Percentiles rank a stretch among this genome's conserved stretches.
Evolutionary conservation across 2,797 vertebrate genomes (phyloP).

Genomic region (Lutjanus argentimaculatus): DNA sequence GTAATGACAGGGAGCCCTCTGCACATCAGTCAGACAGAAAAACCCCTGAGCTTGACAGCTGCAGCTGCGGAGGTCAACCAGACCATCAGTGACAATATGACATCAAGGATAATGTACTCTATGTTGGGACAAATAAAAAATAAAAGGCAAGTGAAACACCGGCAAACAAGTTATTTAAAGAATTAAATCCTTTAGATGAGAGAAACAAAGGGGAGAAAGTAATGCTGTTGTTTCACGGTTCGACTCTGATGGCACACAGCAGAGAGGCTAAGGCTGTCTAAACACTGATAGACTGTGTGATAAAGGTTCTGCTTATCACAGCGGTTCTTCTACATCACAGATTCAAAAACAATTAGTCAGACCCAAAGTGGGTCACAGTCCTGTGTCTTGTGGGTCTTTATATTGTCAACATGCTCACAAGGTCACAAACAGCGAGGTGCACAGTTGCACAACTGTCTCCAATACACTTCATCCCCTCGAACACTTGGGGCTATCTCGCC

Average conservation of each 20-base stretch:
- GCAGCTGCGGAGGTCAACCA: conserved; percentile 35
- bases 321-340: conserved; percentile 58
- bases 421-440: conserved; percentile 7
- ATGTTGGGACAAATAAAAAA: conserved; percentile 14
- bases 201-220: conserved; percentile 24
- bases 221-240: conserved; percentile 26
- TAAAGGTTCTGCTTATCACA: conserved; percentile 61
- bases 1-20: conserved; percentile 54
- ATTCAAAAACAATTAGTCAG: conserved; percentile 49
- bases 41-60: conserved; percentile 34
- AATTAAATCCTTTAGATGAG: conserved; percentile 7
- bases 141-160: conserved; percentile 3
- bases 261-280: conserved; percentile 47
- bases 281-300: conserved; percentile 54
- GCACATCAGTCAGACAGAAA: conserved; percentile 38
- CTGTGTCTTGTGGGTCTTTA: conserved; percentile 31
- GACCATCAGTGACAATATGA: conserved; percentile 20
- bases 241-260: conserved; percentile 35
- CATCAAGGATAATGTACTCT: conserved; percentile 6
- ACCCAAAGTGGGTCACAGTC: conserved; percentile 37
- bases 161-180: conserved; percentile 20
- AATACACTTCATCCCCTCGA: background rate
- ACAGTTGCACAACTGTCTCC: conserved; percentile 7
- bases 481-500: background rate
- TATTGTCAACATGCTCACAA: conserved; percentile 18